Percentiles rank a stretch among this genome's conserved stretches.
phyloP scores from a whole-genome alignment of 53 echinoderm and acorn worm species.

The Echinarachnius parma region DNA sequence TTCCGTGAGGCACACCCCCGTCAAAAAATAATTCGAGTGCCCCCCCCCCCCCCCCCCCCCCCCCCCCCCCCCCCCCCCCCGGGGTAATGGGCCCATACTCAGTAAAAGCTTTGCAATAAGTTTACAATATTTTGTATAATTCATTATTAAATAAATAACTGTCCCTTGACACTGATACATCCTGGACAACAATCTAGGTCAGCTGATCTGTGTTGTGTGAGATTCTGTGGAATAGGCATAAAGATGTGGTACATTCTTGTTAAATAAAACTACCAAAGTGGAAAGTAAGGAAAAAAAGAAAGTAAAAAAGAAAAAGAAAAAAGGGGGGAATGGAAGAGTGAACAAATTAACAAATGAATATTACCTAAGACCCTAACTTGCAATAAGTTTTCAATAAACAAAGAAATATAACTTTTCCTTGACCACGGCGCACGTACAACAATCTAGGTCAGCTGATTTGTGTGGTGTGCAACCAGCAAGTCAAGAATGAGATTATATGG shows the following conservation, averaged over 20 bases:
- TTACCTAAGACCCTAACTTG: too few species aligned
- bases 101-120: too few species aligned
- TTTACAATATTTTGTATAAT: background rate
- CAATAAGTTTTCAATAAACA: background rate
- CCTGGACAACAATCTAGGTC: conserved; percentile 92
- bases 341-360: too few species aligned
- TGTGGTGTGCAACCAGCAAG: conserved; percentile 74
- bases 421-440: conserved; percentile 75
- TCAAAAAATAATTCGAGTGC: too few species aligned
- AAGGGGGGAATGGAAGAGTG: background rate
- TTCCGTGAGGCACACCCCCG: too few species aligned
- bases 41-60: too few species aligned
- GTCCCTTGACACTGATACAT: conserved; percentile 62
- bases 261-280: too few species aligned
- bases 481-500: conserved; percentile 97
- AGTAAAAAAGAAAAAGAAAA: background rate
- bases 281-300: background rate
- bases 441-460: conserved; percentile 87
- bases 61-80: too few species aligned
- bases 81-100: too few species aligned
- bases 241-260: conserved; percentile 87
- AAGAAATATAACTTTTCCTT: conserved; percentile 52
- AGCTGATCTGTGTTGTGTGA: conserved; percentile 89
- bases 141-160: too few species aligned
- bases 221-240: conserved; percentile 89